Percentiles rank a stretch among this genome's conserved stretches.
Conservation (phyloP, 2,888 invertebrate species). For the Lacanobia oleracea region DNA sequence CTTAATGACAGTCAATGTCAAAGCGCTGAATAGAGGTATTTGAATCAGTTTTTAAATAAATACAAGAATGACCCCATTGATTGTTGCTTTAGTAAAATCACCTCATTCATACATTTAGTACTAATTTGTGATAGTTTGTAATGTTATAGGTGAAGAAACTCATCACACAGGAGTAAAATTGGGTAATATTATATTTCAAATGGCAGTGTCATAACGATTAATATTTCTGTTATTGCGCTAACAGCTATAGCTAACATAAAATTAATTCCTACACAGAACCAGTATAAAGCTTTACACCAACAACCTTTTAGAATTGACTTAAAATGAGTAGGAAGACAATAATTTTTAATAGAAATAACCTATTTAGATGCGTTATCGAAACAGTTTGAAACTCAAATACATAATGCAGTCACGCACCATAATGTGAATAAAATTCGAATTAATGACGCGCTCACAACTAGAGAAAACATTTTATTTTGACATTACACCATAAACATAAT, state of each 20-base stretch:
- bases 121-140: neutral
- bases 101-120: neutral
- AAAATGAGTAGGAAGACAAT: constrained; percentile 47
- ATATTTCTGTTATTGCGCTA: neutral
- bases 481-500: constrained; percentile 86
- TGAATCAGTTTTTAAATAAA: too few species aligned
- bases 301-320: constrained; percentile 1
- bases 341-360: constrained; percentile 68
- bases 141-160: neutral
- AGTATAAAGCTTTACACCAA: constrained; percentile 16
- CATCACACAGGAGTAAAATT: neutral
- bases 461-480: constrained; percentile 86
- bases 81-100: neutral
- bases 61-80: too few species aligned
- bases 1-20: too few species aligned
- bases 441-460: constrained; percentile 83
- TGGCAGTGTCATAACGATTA: neutral
- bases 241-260: constrained; percentile 11
- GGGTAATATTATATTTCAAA: neutral
- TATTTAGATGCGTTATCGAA: constrained; percentile 77
- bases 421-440: constrained; percentile 86
- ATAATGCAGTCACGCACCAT: constrained; percentile 78
- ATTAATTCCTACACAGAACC: constrained; percentile 23
- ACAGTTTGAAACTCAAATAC: constrained; percentile 75
- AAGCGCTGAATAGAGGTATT: too few species aligned